Base-by-base conservation (phyloP, 2,888 invertebrate species). In the Platynereis dumerilii region DNA sequence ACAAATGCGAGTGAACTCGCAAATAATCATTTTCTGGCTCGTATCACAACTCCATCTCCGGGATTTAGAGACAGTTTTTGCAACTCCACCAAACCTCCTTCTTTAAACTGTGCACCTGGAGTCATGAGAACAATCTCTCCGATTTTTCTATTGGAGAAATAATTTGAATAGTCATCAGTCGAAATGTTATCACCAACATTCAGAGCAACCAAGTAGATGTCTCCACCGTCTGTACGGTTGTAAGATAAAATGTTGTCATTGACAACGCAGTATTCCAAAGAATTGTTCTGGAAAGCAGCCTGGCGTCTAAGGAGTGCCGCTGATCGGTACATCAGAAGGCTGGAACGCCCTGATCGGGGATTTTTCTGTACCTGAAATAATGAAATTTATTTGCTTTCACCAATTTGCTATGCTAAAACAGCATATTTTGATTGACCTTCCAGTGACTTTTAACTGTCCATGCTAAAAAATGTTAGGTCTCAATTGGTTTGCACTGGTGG, bases 231-330 rank as follows among this genome's bases (percentile, higher is more conserved):
- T 29, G 26, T 26, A 1, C n/a, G 2, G 34, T 44, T 20, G 28
- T n/a, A 29, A 61, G 61, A 61, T 15, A 61, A 42, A 15, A 61
- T 44, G 42, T 61, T 27, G 15, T 61, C 24, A 24, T 61, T 61
- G n/a, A 61, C 61, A 10, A 61, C n/a, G 17, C 53, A 54, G 27
- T 27, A 61, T 17, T 61, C 55, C 7, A 61, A 61, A 42, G 17
- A 22, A 1, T 55, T 55, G 2, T 54, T 22, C 17, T n/a, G 54
- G 17, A 72, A 54, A 64, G 28, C n/a, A n/a, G n/a, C 12, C 12
- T 58, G 27, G n/a, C 39, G 55, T 20, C 66, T 24, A 1, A 66
- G 62, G n/a, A 20, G n/a, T 20, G 60, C 54, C 3, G 54, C 15
- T 44, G 45, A 27, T 7, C 39, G 17, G 58, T 63, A 66, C 20